These are phyloP conservation scores for Zosterops borbonicus DNA, from an alignment of 2,113 vertebrate species.

Conservation along the genomic window DNA sequence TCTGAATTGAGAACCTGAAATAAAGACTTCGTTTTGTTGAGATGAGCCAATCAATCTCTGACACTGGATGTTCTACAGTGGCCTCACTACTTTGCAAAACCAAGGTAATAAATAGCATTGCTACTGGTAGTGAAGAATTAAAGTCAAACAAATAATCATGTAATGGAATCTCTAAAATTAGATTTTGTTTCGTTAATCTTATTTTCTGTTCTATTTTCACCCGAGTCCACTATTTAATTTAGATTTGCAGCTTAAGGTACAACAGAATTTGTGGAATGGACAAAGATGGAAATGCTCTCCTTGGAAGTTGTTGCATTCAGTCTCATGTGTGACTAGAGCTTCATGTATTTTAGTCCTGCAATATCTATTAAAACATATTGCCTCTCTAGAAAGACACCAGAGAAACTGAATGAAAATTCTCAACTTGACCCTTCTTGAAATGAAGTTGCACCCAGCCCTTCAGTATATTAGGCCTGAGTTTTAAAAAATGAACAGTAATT, in stretches of 20 bases:
- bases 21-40: not conserved
- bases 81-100: not conserved
- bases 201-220: not conserved
- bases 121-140: not conserved
- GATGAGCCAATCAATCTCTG: not conserved
- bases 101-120: not conserved
- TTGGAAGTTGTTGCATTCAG: not conserved
- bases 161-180: not conserved
- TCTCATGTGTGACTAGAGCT: not conserved
- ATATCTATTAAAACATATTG: not conserved
- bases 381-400: not conserved
- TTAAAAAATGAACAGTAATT: not conserved
- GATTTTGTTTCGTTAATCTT: not conserved
- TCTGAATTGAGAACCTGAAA: not conserved
- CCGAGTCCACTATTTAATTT: not conserved
- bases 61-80: not conserved
- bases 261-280: not conserved
- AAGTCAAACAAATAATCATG: not conserved
- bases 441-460: not conserved
- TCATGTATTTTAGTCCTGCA: not conserved
- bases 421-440: not conserved
- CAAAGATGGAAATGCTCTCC: not conserved
- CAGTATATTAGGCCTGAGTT: not conserved
- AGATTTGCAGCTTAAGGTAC: not conserved
- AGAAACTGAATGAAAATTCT: not conserved